These are phyloP conservation scores for Dryas iulia DNA, from an alignment of 1,140 invertebrate species.

Conservation along the genomic window DNA sequence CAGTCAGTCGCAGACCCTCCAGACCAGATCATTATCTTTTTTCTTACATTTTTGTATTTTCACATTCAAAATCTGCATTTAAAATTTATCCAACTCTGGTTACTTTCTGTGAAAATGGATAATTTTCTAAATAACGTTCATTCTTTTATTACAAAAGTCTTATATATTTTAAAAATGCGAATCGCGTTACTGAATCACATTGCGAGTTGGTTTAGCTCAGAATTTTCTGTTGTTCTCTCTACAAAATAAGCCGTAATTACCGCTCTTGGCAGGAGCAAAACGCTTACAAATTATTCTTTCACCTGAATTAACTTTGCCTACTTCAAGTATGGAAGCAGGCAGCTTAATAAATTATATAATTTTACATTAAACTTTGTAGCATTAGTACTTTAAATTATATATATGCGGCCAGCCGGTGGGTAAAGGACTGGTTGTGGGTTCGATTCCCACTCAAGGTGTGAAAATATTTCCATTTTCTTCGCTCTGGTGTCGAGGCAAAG, in stretches of 20 bases:
- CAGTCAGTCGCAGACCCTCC: no score
- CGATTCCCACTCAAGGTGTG: no score
- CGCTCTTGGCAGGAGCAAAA: slow-evolving; percentile 23
- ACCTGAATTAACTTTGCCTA: slow-evolving; percentile 32
- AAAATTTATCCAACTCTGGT: not conserved
- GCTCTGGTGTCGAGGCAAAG: no score
- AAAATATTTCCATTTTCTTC: no score
- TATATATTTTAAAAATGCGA: slow-evolving; percentile 28
- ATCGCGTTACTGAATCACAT: slow-evolving; percentile 14
- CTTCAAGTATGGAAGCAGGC: slow-evolving; percentile 1
- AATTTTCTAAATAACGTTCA: not conserved
- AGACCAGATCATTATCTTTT: no score
- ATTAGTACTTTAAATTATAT: not conserved
- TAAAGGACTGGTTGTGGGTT: no score
- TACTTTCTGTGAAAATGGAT: not conserved
- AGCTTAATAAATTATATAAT: slow-evolving; percentile 17
- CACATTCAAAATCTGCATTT: not conserved
- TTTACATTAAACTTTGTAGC: not conserved
- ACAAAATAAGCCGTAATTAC: slow-evolving; percentile 35
- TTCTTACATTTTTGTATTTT: no score
- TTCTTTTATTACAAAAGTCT: slow-evolving; percentile 19
- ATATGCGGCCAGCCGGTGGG: no score
- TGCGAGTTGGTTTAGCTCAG: slow-evolving; percentile 17
- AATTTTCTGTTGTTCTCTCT: slow-evolving; percentile 32
- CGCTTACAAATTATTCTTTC: slow-evolving; percentile 37